Percentiles rank a stretch among this genome's conserved stretches.
These are phyloP conservation scores for Bovichtus diacanthus DNA, from an alignment of 2,797 vertebrate species.

Conservation along the genomic window DNA sequence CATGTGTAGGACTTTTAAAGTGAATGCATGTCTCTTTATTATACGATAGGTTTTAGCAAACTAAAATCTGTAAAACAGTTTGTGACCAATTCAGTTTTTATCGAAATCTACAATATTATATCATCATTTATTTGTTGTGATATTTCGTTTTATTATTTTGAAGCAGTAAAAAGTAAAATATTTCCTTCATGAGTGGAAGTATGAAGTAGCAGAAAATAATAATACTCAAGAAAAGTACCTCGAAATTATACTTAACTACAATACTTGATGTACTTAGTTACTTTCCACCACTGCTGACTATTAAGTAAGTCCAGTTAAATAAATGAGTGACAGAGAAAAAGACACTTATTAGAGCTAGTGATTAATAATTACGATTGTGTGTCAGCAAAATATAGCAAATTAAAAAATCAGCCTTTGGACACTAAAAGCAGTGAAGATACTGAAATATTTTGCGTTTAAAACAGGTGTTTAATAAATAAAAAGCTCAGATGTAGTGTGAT, in stretches of 20 bases:
- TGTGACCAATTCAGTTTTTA: background rate
- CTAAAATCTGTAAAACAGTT: background rate
- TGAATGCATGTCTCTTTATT: background rate
- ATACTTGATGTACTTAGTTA: background rate
- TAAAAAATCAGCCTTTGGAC: background rate
- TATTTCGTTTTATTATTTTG: background rate
- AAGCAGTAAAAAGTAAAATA: background rate
- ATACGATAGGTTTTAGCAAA: background rate
- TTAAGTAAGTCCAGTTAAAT: background rate
- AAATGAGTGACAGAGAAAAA: background rate
- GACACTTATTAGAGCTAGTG: background rate
- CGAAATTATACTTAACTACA: too few relatives aligned
- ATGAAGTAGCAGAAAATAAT: background rate
- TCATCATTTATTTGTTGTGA: background rate
- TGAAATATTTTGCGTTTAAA: background rate
- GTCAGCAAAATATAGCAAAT: background rate
- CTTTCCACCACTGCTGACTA: background rate
- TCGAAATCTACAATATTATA: background rate
- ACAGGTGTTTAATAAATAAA: background rate
- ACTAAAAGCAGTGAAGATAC: background rate
- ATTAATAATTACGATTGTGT: background rate
- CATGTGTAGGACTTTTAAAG: background rate
- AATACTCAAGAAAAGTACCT: background rate
- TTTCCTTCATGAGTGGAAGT: background rate
- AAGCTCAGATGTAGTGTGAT: background rate